Evolutionary conservation across 2,888 invertebrate species (phyloP).

Genomic region (Holacanthella duospinosa): DNA sequence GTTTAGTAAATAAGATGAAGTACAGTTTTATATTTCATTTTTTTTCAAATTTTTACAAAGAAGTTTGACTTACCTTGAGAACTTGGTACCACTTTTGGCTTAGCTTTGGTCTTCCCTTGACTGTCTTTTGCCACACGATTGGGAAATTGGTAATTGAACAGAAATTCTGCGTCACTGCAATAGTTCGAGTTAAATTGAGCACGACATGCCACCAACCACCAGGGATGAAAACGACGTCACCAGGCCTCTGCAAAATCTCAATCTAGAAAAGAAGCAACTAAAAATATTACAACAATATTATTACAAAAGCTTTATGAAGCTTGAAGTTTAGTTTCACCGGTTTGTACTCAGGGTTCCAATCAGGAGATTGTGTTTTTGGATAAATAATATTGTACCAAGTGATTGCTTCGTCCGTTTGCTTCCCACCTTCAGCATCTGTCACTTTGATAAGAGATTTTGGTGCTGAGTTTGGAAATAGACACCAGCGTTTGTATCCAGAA

Average conservation of each 20-base stretch:
- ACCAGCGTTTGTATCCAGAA: slow-evolving; percentile 93
- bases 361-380: slow-evolving; percentile 73
- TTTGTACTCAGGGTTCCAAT: slow-evolving; percentile 84
- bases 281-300: background rate
- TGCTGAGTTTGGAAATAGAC: slow-evolving; percentile 92
- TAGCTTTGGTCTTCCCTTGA: slow-evolving; percentile 86
- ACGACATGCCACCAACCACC: slow-evolving; percentile 99
- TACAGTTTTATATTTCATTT: too few relatives aligned
- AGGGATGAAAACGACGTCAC: slow-evolving; percentile 96
- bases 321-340: slow-evolving; percentile 51
- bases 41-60: background rate
- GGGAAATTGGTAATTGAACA: slow-evolving; percentile 92
- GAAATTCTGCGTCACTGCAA: slow-evolving; percentile 95
- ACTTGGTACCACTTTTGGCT: slow-evolving; percentile 76
- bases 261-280: slow-evolving; percentile 52
- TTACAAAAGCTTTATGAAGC: background rate
- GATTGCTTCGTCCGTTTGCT: slow-evolving; percentile 94
- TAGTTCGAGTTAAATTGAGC: slow-evolving; percentile 85
- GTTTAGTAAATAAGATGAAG: background rate
- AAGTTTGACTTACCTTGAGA: slow-evolving; percentile 44
- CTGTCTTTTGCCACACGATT: slow-evolving; percentile 95
- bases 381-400: slow-evolving; percentile 96
- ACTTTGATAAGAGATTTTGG: slow-evolving; percentile 85
- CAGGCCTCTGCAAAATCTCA: slow-evolving; percentile 88
- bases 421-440: slow-evolving; percentile 66